Base-by-base conservation (phyloP, 2,113 vertebrate genomes). In the Sturnus vulgaris region DNA sequence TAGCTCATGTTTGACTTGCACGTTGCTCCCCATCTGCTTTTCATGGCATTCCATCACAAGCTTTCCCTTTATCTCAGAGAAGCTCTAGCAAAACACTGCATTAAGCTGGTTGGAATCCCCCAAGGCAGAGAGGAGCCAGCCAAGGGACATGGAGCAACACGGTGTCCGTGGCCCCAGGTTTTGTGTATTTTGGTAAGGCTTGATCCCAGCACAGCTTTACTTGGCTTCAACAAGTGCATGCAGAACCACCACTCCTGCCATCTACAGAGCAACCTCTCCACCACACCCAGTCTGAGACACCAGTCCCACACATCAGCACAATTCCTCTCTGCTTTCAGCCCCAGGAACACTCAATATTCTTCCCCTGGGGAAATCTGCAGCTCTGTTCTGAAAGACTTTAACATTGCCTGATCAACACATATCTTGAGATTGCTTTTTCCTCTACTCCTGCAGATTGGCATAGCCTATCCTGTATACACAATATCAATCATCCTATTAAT, bases 151-250 rank as follows among this genome's bases (percentile, higher is more conserved):
- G 0, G 22, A 37, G 66, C 61, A 37, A 18, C 25, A 5, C 8
- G 0, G 16, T 5, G 21, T 27, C 78, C 31, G 1, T 0, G 12
- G 42, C 46, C n/a, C 8, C 4, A 0, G 18, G 10, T 60, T 27
- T 9, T 27, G 31, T 42, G 61, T 40, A 7, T 40, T 55, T 71
- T 61, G 69, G 7, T 39, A 39, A 49, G 28, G 9, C 5, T 5
- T 9, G n/a, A 60, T 56, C 60, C 56, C 86, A 60, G 30, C 53
- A 39, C 13, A 73, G 61, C 35, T 81, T 86, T 12, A 2, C 35
- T 87, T 73, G 60, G 40, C 37, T 42, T 24, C 15, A 37, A 4
- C 4, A 20, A 4, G 19, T 0, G 7, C 23, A 18, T 4, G 25
- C 35, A 78, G 56, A 79, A 12, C 17, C 17, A 39, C 27, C 73